Conservation (phyloP, 2,888 invertebrate species). For the Drosophila aldrichi region DNA sequence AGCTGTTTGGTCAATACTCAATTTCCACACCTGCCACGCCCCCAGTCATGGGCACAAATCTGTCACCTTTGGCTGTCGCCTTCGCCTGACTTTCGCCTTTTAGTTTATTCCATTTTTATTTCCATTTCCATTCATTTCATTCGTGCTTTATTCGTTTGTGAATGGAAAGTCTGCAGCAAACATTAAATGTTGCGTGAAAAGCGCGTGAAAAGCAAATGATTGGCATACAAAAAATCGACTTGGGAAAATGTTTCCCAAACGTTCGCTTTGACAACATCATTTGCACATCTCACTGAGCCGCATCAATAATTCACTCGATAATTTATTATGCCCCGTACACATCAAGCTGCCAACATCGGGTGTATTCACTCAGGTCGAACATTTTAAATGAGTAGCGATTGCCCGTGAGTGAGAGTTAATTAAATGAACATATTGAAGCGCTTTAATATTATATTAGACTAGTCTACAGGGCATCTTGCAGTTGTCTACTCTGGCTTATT, state of each 20-base stretch:
- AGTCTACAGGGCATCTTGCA: slow-evolving; percentile 2
- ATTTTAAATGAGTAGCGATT: neutral
- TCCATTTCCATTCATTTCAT: slow-evolving; percentile 32
- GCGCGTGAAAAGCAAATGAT: slow-evolving; percentile 61
- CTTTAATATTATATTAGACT: neutral
- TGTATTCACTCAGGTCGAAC: neutral
- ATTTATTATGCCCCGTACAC: slow-evolving; percentile 39
- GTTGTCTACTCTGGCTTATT: too few species aligned
- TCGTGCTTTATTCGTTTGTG: slow-evolving; percentile 23
- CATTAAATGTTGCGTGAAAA: slow-evolving; percentile 76
- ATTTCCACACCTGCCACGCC: slow-evolving; percentile 41
- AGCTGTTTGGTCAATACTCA: slow-evolving; percentile 75
- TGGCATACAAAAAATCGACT: slow-evolving; percentile 42
- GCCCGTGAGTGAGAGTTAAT: neutral
- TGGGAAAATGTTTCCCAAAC: slow-evolving; percentile 30
- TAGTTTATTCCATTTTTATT: slow-evolving; percentile 14
- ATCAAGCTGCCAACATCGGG: neutral
- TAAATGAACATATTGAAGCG: neutral
- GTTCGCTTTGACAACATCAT: slow-evolving; percentile 57
- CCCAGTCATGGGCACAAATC: slow-evolving; percentile 44
- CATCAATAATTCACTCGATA: slow-evolving; percentile 59
- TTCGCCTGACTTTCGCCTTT: slow-evolving; percentile 36
- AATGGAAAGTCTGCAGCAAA: slow-evolving; percentile 20
- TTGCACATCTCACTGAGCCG: slow-evolving; percentile 59
- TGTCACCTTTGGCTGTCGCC: slow-evolving; percentile 46